Evolutionary conservation across 2,113 vertebrate species (phyloP).

Genomic region (Tonatia bakeri): DNA sequence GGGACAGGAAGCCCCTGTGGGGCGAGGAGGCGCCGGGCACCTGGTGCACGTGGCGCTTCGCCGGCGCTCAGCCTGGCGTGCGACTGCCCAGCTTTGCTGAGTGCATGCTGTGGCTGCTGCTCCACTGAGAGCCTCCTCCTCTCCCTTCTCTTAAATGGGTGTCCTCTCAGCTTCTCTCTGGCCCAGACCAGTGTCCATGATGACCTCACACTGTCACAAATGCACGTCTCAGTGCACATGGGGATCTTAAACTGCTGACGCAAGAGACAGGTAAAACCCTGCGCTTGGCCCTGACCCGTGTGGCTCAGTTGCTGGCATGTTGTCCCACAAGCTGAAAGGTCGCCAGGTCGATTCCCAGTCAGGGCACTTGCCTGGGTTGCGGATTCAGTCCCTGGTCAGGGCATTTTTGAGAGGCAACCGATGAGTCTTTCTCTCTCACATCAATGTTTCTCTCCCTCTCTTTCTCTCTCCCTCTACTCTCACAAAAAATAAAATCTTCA

Average conservation of each 20-base stretch:
- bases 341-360: too few species aligned
- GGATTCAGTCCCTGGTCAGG: too few species aligned
- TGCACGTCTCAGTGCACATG: background rate
- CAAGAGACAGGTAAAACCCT: background rate
- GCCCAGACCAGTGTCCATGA: background rate
- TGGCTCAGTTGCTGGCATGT: too few species aligned
- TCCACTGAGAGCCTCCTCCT: background rate
- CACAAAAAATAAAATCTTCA: too few species aligned
- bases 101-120: background rate
- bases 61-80: background rate
- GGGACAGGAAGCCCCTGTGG: constrained; percentile 63
- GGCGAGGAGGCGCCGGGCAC: background rate
- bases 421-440: too few species aligned
- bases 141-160: background rate
- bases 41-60: background rate
- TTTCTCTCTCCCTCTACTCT: too few species aligned
- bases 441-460: too few species aligned
- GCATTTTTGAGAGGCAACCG: too few species aligned
- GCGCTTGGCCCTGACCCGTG: too few species aligned
- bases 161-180: background rate
- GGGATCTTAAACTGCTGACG: background rate
- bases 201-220: background rate
- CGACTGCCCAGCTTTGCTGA: background rate
- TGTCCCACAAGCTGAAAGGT: too few species aligned
- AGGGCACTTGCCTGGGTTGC: too few species aligned